Conservation (phyloP, 2,113 vertebrate genomes). For the Panurus biarmicus region DNA sequence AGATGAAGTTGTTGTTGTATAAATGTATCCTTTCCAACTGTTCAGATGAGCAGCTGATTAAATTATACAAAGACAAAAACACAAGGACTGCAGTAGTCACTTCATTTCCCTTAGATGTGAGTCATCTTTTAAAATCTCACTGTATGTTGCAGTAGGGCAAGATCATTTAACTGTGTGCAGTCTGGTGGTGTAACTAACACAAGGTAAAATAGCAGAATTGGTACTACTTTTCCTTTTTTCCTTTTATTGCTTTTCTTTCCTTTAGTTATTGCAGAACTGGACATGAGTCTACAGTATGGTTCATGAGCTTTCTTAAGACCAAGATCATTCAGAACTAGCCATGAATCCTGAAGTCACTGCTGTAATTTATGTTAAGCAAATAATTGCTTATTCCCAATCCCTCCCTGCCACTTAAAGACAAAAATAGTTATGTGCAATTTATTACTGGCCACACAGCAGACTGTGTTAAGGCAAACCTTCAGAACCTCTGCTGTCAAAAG, state of each 20-base stretch:
- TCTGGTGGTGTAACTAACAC: background rate
- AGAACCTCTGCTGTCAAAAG: background rate
- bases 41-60: constrained; percentile 17
- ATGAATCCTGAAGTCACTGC: background rate
- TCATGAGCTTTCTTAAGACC: background rate
- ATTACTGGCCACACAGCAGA: background rate
- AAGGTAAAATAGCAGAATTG: background rate
- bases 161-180: background rate
- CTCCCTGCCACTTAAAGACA: background rate
- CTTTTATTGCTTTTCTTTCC: background rate
- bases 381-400: background rate
- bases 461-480: background rate
- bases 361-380: background rate
- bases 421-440: background rate
- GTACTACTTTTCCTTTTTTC: background rate
- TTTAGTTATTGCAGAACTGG: background rate
- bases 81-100: background rate
- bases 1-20: background rate
- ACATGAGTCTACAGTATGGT: background rate
- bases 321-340: background rate
- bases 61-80: background rate
- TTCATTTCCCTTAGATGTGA: background rate
- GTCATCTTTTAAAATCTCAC: background rate
- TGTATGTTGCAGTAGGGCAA: background rate
- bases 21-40: background rate